Evolutionary conservation across 2,113 vertebrate genomes (phyloP).

Genomic region (Otolemur garnettii): DNA sequence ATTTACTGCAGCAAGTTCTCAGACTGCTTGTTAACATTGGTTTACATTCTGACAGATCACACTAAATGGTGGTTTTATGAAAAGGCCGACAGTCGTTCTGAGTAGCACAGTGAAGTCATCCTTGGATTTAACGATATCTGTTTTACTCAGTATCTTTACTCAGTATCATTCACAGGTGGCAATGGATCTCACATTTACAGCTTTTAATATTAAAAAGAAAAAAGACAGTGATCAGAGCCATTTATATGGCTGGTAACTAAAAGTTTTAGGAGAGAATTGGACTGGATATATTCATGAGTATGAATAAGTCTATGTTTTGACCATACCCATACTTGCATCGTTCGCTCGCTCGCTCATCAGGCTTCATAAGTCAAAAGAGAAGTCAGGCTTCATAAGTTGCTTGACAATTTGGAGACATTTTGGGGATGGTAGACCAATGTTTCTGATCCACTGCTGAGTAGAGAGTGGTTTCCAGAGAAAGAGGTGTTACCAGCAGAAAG

Average conservation of each 20-base stretch:
- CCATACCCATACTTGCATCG: background rate
- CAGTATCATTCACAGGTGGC: background rate
- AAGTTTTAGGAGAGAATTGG: constrained; percentile 17
- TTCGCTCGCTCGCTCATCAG: background rate
- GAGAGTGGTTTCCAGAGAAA: constrained; percentile 37
- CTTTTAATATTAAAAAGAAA: constrained; percentile 48
- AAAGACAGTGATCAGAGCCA: background rate
- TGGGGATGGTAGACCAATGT: background rate
- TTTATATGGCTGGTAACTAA: constrained; percentile 36
- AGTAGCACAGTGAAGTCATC: background rate
- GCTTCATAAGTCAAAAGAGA: background rate
- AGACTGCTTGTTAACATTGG: background rate
- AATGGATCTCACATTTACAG: background rate
- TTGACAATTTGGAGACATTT: constrained; percentile 31
- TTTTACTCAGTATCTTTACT: background rate
- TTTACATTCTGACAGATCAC: constrained; percentile 19
- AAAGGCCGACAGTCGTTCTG: background rate
- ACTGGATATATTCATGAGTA: background rate
- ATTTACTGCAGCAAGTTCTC: constrained; percentile 8
- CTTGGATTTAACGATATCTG: constrained; percentile 31
- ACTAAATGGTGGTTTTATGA: background rate
- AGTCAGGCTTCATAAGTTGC: constrained; percentile 11
- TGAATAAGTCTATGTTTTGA: background rate
- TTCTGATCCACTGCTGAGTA: constrained; percentile 14
- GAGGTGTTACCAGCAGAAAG: background rate